Evolutionary conservation across 2,888 invertebrate species (phyloP), one percentile per base, ranked within the genome.

Genomic region (Druceiella hillmani): DNA sequence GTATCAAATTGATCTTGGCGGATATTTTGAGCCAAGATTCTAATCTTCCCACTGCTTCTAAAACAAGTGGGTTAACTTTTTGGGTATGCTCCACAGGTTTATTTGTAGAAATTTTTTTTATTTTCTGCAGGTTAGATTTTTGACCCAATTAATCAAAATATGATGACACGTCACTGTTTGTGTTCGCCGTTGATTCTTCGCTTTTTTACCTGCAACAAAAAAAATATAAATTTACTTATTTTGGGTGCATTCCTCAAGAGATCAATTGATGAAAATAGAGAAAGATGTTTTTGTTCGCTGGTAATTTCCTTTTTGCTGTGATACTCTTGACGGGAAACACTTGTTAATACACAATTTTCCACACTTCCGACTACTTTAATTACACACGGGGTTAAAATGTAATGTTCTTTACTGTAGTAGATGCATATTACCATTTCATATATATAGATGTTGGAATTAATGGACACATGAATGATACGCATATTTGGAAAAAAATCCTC

Each of bases 291-390:
- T n/a, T 40, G 46, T 46, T 40, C 45, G 47, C 46, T 54, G 53
- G 53, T 48, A 54, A 46, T 55, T 55, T 48, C 52, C 51, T 46
- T 44, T 40, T 44, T 50, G 52, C 40, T 49, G 43, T 40, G 54
- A 52, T 31, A 49, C 53, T 40, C 50, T 55, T 40, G 53, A 55
- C 43, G 53, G 53, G 36, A 55, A 55, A 49, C 55, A 54, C 47
- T 48, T 55, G 7, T 40, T 49, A 37, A 55, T n/a, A n/a, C n/a
- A n/a, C n/a, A n/a, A n/a, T n/a, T n/a, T n/a, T n/a, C n/a, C n/a
- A n/a, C n/a, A n/a, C 46, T 16, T 49, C 52, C 29, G 43, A 47
- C 34, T 55, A 46, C 49, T 52, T 43, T 38, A 53, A 53, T 46
- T 55, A 54, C 40, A 53, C 54, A 45, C 45, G 46, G 34, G 44